Base-by-base conservation (phyloP, 1,140 invertebrate genomes). In the Atta texana region DNA sequence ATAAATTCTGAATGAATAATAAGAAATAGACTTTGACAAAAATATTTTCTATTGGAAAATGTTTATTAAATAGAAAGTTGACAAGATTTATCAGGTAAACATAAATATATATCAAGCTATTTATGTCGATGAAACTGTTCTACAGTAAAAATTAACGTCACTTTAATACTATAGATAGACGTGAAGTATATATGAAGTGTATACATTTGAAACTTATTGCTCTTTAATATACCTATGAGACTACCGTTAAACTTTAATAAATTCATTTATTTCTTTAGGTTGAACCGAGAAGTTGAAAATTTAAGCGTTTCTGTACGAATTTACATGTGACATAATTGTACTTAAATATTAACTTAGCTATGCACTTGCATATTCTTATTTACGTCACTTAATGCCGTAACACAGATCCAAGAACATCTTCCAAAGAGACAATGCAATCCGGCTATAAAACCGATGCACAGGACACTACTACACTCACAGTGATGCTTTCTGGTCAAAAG, bases 401-500 rank as follows among this genome's bases (percentile, higher is more conserved):
- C 31, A 59, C 8, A 21, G n/a, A 7, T 31, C 31, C n/a, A 53
- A 28, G 16, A 61, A 78, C 34, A 24, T 71, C 53, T n/a, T 24
- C 16, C 0, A n/a, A 31, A 28, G 57, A 66, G 49, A 69, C 63
- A 16, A 39, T 16, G 55, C 39, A 16, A 75, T 85, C 14, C 28
- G 31, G 69, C 16, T 76, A 16, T 57, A 86, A 86, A 66, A 69
- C 49, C 44, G 21, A 72, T 34, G 16, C n/a, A 63, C 39, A 3
- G 16, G 39, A 34, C 44, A 44, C 49, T n/a, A 18, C 49, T 44
- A 71, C 72, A 68, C 21, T n/a, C 18, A 55, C 55, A 12, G 21
- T 53, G 51, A 87, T 51, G 6, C 66, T 57, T 57, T 68, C 55
- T 71, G 63, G 49, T 63, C 51, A 69, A 84, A 71, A 55, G 53